A percentile compares a stretch with the other conserved stretches of the same genome.
These are phyloP conservation scores for Orthonychiurus folsomi DNA, from an alignment of 2,888 invertebrate species.

Conservation along the genomic window DNA sequence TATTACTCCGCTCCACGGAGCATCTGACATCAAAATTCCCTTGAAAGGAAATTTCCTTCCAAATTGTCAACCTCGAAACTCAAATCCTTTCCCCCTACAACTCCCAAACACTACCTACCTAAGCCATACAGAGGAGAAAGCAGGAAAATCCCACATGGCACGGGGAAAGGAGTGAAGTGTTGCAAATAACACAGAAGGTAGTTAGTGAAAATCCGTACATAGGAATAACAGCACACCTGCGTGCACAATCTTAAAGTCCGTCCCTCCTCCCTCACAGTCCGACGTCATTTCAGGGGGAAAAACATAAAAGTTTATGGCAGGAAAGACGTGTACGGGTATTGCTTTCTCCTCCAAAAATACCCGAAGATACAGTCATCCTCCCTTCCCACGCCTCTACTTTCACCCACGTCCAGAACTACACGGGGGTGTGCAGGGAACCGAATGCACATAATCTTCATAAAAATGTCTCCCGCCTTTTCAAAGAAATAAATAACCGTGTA, in stretches of 20 bases:
- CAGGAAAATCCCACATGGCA: too few relatives aligned
- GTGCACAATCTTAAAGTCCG: too few relatives aligned
- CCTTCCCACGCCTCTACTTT: not conserved
- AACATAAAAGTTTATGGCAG: not conserved
- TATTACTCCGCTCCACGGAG: not conserved
- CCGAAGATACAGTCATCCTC: not conserved
- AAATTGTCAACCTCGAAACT: not conserved
- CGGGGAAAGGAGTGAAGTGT: too few relatives aligned
- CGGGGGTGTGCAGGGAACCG: not conserved
- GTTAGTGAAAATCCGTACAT: too few relatives aligned
- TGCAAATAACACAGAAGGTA: too few relatives aligned
- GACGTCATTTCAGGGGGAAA: too few relatives aligned
- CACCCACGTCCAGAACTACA: not conserved
- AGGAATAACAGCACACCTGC: too few relatives aligned
- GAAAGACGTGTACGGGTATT: too few relatives aligned
- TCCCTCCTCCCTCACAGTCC: too few relatives aligned
- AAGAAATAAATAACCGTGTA: not conserved
- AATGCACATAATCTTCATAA: not conserved
- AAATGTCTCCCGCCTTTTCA: not conserved
- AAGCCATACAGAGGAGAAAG: too few relatives aligned
- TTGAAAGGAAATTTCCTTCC: not conserved
- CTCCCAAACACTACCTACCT: too few relatives aligned
- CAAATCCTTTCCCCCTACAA: too few relatives aligned
- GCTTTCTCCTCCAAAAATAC: not conserved
- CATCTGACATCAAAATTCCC: not conserved